Evolutionary conservation across 2,113 vertebrate genomes (phyloP), one percentile per base, ranked within the genome.

Genomic region (Nicator chloris): DNA sequence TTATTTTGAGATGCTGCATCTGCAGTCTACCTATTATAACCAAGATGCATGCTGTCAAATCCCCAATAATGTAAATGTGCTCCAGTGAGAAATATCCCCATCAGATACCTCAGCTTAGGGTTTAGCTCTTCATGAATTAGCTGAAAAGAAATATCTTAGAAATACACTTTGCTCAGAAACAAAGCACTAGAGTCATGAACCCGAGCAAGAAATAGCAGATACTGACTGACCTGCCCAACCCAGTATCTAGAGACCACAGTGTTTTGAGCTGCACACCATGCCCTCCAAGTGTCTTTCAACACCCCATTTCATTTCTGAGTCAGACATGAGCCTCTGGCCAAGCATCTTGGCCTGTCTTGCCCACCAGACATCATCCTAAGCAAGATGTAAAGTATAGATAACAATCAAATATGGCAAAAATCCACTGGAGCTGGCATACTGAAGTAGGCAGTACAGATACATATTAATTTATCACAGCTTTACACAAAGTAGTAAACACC

Each of bases 21-120:
- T 51, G 45, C 15, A 78, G 44, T 21, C 15, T 18, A 9, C 16
- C 40, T 23, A 10, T 39, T 35, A 10, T 23, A 79, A 82, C 12
- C 40, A 44, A 56, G 59, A 71, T 39, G 17, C 4, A 2, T 5
- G 16, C 40, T 86, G 49, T 51, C 40, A 68, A 64, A 76, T 21
- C 40, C 31, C 35, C 61, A 37, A 5, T 8, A 66, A 40, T 1
- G 0, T 6, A 47, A 31, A 50, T 0, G 0, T 27, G 18, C 20
- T 54, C 31, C 31, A 37, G 18, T 13, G 14, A 65, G 23, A 19
- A 63, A 35, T 21, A 57, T 22, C 70, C 68, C 50, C 8, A 6
- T 33, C 39, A 51, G 26, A 59, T 18, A 51, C n/a, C 24, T 68
- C 31, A 15, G 31, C 19, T 76, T 44, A 53, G 47, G 9, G 23